Evolutionary conservation across 2,797 vertebrate species (phyloP), one percentile per base, ranked within the genome.

Genomic region (Ficedula albicollis): DNA sequence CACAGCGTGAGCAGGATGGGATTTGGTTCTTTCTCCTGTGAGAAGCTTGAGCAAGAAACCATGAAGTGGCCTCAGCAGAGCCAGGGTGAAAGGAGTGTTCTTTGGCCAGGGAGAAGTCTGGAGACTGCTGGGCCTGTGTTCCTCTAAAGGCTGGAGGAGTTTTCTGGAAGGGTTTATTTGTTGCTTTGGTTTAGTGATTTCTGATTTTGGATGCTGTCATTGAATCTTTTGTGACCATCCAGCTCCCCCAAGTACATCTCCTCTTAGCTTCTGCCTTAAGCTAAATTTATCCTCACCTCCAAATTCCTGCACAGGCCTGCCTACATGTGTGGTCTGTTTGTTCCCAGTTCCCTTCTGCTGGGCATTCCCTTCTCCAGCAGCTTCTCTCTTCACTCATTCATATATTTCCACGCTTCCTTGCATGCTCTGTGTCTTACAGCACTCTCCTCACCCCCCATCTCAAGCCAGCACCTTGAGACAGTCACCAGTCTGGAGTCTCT

Each of bases 41-140:
- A 95, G 58, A 55, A 48, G 23, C 36, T 41, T 34, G 55, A 90
- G 58, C n/a, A 80, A 84, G 56, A 85, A 94, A 25, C 51, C 64
- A 52, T 60, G 36, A 81, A 81, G 64, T 26, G 36, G 76, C 39
- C 54, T 82, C 39, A 43, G 3, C 84, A 44, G 36, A 78, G 54
- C 18, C 15, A 55, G 41, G 11, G 72, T 66, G 55, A 69, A 62
- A 78, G 39, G 43, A 30, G 15, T n/a, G 38, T 10, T 41, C 75
- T 70, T 41, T 66, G 51, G 34, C 0, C 0, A 73, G 39, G 51
- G 21, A 79, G 39, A 75, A 64, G 25, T n/a, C 32, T 67, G 85
- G 48, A 91, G 29, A 4, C 44, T 43, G 34, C 46, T 41, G 55
- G 38, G 30, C 44, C 48, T 83, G 74, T 20, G 32, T 74, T 87